Evolutionary conservation across 2,113 vertebrate species (phyloP).

Genomic region (Pollachius pollachius): DNA sequence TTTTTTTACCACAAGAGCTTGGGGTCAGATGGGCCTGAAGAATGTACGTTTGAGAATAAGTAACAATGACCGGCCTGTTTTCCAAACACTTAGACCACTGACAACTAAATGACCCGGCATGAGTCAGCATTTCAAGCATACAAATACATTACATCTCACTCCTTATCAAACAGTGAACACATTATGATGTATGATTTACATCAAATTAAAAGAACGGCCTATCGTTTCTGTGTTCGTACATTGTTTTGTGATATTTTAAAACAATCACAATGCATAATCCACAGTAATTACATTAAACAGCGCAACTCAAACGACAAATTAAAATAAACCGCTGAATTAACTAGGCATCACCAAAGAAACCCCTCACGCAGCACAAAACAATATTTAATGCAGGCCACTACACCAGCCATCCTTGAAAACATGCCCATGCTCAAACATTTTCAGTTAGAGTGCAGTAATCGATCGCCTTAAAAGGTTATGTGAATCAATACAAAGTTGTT

Average conservation of each 20-base stretch:
- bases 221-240: no score
- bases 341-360: constrained; percentile 2
- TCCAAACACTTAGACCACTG: constrained; percentile 29
- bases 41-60: constrained; percentile 34
- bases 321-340: constrained; percentile 10
- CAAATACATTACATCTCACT: constrained; percentile 22
- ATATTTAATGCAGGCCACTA: constrained; percentile 53
- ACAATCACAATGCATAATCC: no score
- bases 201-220: no score
- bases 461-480: constrained; percentile 75
- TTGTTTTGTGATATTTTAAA: no score
- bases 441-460: constrained; percentile 67
- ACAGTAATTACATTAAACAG: no score
- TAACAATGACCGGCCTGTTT: constrained; percentile 34
- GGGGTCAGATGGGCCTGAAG: constrained; percentile 30
- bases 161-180: constrained; percentile 1
- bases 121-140: constrained; percentile 42
- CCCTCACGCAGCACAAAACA: constrained; percentile 17
- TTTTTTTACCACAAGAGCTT: no score
- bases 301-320: no score
- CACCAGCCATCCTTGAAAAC: constrained; percentile 55
- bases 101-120: constrained; percentile 28
- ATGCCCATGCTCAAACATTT: constrained; percentile 50
- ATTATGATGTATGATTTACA: not conserved
- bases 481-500: constrained; percentile 76